phyloP scores from a whole-genome alignment of 2,113 vertebrate genomes.

The Grantiella picta region DNA sequence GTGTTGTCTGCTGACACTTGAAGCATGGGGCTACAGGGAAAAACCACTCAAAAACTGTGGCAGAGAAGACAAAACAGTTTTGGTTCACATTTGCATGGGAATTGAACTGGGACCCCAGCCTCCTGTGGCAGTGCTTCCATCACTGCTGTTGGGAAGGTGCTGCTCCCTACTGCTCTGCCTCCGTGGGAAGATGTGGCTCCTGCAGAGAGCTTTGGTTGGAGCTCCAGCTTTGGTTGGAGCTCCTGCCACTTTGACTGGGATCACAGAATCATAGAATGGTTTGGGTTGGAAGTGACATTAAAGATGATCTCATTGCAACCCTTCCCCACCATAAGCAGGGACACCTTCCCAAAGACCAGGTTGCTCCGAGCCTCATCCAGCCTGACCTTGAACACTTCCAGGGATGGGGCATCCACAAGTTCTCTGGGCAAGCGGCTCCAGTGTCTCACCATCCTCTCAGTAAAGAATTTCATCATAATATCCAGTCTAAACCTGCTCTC shows the following conservation, averaged over 20 bases:
- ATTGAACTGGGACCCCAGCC: not conserved
- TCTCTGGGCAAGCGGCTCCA: not conserved
- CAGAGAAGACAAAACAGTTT: not conserved
- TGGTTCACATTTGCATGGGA: not conserved
- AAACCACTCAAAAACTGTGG: not conserved
- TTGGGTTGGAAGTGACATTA: not conserved
- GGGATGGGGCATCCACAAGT: not conserved
- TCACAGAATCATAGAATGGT: not conserved
- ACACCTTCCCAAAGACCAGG: not conserved
- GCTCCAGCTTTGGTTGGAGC: not conserved
- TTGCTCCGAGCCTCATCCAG: not conserved
- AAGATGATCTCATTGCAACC: not conserved
- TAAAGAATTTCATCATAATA: not conserved
- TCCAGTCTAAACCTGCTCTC: not conserved
- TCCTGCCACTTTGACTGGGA: not conserved
- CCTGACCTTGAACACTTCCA: not conserved
- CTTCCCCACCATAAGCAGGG: not conserved
- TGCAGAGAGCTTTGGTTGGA: not conserved
- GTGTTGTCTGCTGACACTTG: not conserved
- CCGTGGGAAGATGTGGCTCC: not conserved
- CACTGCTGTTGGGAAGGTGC: not conserved
- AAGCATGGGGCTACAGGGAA: not conserved
- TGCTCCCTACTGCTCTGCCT: fast-evolving
- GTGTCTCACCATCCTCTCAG: not conserved
- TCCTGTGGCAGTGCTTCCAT: not conserved